These are phyloP conservation scores for Cheilosia variabilis DNA, from an alignment of 2,888 invertebrate genomes.

Conservation along the genomic window DNA sequence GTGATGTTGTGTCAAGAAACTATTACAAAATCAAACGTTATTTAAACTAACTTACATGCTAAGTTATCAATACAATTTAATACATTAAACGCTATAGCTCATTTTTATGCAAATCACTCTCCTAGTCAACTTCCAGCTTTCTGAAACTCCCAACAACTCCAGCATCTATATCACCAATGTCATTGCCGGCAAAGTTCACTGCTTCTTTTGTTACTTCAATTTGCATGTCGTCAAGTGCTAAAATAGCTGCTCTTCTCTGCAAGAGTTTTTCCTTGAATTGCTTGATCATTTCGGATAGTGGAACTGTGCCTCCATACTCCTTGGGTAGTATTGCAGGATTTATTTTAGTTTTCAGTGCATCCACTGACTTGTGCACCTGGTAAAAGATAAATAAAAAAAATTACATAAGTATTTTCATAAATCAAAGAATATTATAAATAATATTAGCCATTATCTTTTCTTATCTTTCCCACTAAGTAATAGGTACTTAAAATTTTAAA, in stretches of 20 bases:
- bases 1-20: constrained; percentile 16
- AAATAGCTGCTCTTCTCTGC: constrained; percentile 87
- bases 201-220: constrained; percentile 87
- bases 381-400: constrained; percentile 57
- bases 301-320: constrained; percentile 94
- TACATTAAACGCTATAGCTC: constrained; percentile 36
- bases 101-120: constrained; percentile 1
- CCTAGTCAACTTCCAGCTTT: constrained; percentile 92
- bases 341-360: constrained; percentile 89
- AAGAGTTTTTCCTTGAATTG: constrained; percentile 88
- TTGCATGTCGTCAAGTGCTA: constrained; percentile 90
- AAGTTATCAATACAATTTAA: constrained; percentile 48
- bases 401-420: not conserved
- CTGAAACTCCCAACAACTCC: constrained; percentile 93
- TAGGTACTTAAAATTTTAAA: too few relatives aligned
- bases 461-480: too few relatives aligned
- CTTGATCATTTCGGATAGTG: constrained; percentile 92
- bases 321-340: constrained; percentile 91
- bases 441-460: too few relatives aligned
- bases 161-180: constrained; percentile 88
- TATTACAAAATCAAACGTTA: constrained; percentile 26
- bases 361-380: constrained; percentile 90
- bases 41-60: constrained; percentile 30
- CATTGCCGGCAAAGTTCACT: constrained; percentile 85
- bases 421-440: not conserved